These are phyloP conservation scores for Bombyx huttoni DNA, from an alignment of 2,888 invertebrate species.

Conservation along the genomic window DNA sequence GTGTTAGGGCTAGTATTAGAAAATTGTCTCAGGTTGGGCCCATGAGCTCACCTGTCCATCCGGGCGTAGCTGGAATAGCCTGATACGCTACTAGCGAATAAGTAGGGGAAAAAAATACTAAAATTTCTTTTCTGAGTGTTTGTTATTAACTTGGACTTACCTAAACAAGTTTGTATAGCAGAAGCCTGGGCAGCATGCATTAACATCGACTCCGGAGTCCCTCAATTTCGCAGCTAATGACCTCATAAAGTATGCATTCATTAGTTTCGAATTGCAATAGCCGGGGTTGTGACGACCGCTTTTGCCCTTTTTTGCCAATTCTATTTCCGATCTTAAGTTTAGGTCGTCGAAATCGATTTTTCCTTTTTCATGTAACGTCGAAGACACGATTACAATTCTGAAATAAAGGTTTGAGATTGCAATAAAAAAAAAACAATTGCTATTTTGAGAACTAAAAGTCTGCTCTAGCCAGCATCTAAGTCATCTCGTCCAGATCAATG, in stretches of 20 bases:
- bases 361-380: conserved; percentile 79
- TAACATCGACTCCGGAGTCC: conserved; percentile 74
- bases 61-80: too few relatives aligned
- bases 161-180: conserved; percentile 84
- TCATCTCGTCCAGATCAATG: too few relatives aligned
- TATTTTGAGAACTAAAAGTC: too few relatives aligned
- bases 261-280: conserved; percentile 84
- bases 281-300: conserved; percentile 62
- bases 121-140: too few relatives aligned
- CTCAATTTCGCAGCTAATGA: conserved; percentile 74
- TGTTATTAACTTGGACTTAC: conserved; percentile 27
- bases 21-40: too few relatives aligned
- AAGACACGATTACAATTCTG: conserved; percentile 81
- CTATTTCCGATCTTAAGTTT: conserved; percentile 69
- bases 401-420: conserved; percentile 11
- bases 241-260: conserved; percentile 79
- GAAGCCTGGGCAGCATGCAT: conserved; percentile 84
- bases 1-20: too few relatives aligned
- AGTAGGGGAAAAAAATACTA: too few relatives aligned
- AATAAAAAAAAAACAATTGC: too few relatives aligned
- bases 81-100: too few relatives aligned
- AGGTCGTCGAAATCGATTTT: conserved; percentile 78
- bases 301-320: conserved; percentile 36
- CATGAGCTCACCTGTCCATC: too few relatives aligned
- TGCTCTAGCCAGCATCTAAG: too few relatives aligned